These are phyloP conservation scores for Ctenicera cuprea DNA, from an alignment of 2,888 invertebrate genomes.

Conservation along the genomic window DNA sequence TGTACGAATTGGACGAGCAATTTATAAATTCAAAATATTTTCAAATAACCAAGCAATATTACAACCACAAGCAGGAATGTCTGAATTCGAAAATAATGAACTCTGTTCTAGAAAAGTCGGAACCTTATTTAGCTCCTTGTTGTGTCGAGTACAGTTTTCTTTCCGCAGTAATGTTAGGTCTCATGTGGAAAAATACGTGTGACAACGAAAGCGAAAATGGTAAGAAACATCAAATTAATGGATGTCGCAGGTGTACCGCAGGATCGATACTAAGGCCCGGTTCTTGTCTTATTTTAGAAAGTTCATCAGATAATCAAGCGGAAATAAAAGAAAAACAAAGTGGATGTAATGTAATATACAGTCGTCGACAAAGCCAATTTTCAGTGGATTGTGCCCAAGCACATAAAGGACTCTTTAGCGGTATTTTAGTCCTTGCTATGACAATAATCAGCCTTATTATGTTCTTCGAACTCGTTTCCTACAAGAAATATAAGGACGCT, in stretches of 20 bases:
- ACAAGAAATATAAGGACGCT: slow-evolving; percentile 74
- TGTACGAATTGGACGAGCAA: slow-evolving; percentile 52
- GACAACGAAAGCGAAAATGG: slow-evolving; percentile 33
- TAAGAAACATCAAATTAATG: slow-evolving; percentile 41
- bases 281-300: slow-evolving; percentile 30
- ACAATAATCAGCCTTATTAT: slow-evolving; percentile 89
- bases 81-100: slow-evolving; percentile 60
- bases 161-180: slow-evolving; percentile 9
- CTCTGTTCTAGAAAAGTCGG: slow-evolving; percentile 51
- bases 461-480: slow-evolving; percentile 83
- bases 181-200: slow-evolving; percentile 28
- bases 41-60: slow-evolving; percentile 57
- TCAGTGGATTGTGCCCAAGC: slow-evolving; percentile 91
- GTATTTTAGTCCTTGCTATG: slow-evolving; percentile 81
- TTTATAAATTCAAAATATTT: slow-evolving; percentile 59
- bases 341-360: slow-evolving; percentile 61
- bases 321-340: slow-evolving; percentile 60
- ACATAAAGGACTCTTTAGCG: slow-evolving; percentile 84
- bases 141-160: slow-evolving; percentile 7
- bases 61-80: slow-evolving; percentile 58
- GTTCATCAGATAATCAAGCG: slow-evolving; percentile 45
- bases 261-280: slow-evolving; percentile 36
- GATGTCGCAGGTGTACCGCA: slow-evolving; percentile 39
- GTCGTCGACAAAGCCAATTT: slow-evolving; percentile 77
- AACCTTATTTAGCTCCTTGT: not conserved